Conservation (phyloP, 2,888 invertebrate genomes). For the Sesamia inferens region DNA sequence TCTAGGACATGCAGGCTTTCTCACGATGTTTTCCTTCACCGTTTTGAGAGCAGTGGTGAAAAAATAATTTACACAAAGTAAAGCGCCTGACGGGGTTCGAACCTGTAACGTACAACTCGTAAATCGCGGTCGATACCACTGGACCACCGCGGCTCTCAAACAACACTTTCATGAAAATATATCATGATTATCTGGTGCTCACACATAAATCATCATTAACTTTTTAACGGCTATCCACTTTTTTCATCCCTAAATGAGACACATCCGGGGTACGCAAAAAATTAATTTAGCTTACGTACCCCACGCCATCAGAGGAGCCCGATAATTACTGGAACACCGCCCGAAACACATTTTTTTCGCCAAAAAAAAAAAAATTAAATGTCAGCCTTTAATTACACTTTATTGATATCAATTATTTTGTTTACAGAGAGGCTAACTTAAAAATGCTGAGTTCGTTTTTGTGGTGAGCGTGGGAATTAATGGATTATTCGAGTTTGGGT, state of each 20-base stretch:
- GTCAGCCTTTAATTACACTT: constrained; percentile 54
- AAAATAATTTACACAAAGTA: too few species aligned
- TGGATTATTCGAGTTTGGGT: constrained; percentile 35
- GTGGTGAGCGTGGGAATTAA: constrained; percentile 29
- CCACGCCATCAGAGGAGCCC: constrained; percentile 28
- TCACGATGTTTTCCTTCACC: too few species aligned
- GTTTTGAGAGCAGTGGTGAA: too few species aligned
- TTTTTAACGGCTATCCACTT: constrained; percentile 14
- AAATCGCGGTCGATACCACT: too few species aligned
- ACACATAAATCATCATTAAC: constrained; percentile 17
- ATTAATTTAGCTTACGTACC: constrained; percentile 27
- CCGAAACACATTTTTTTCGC: constrained; percentile 11
- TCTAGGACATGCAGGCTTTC: too few species aligned
- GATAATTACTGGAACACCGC: constrained; percentile 52
- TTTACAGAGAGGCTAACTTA: constrained; percentile 55
- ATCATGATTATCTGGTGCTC: not conserved
- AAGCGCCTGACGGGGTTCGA: too few species aligned
- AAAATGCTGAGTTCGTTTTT: constrained; percentile 29
- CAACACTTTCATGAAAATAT: not conserved
- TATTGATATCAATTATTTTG: constrained; percentile 58
- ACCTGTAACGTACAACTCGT: too few species aligned
- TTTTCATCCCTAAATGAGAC: constrained; percentile 31
- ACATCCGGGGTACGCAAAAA: constrained; percentile 26
- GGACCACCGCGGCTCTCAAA: not conserved
- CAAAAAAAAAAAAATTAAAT: constrained; percentile 49